Percentiles rank a stretch among this genome's conserved stretches.
These are phyloP conservation scores for Drosophila birchii DNA, from an alignment of 2,888 invertebrate species.

Conservation along the genomic window DNA sequence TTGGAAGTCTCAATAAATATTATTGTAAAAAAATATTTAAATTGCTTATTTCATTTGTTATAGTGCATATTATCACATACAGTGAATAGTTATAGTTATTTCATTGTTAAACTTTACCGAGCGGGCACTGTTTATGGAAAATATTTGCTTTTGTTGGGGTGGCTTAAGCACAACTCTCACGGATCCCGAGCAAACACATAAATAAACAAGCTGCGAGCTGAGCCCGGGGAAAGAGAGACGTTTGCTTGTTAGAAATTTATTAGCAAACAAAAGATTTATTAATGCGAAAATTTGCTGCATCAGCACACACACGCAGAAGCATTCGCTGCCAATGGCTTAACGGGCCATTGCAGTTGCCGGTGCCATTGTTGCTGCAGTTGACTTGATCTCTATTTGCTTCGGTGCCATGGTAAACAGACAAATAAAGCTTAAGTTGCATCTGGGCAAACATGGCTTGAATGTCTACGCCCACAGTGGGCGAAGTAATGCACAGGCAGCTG, in stretches of 20 bases:
- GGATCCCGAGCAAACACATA: slow-evolving; percentile 18
- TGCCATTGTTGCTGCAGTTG: slow-evolving; percentile 40
- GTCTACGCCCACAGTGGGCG: slow-evolving; percentile 14
- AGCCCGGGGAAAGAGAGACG: slow-evolving; percentile 18
- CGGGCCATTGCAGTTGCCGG: slow-evolving; percentile 21
- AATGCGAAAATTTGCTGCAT: slow-evolving; percentile 70
- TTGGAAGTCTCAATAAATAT: not conserved
- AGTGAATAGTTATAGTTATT: not conserved
- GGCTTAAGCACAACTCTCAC: slow-evolving; percentile 11
- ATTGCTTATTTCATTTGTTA: not conserved
- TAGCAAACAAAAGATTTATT: slow-evolving; percentile 76
- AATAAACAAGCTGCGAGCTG: slow-evolving; percentile 33
- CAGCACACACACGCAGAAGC: slow-evolving; percentile 48
- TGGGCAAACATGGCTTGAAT: slow-evolving; percentile 29
- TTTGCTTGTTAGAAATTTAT: slow-evolving; percentile 67
- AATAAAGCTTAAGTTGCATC: slow-evolving; percentile 69
- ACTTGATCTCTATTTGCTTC: slow-evolving; percentile 43
- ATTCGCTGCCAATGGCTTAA: slow-evolving; percentile 51
- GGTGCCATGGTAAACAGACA: slow-evolving; percentile 47
- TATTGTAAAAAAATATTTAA: not conserved
- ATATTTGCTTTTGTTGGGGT: not conserved
- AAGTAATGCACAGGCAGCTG: slow-evolving; percentile 3
- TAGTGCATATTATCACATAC: not conserved
- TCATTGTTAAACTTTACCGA: too few relatives aligned
- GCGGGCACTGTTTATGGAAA: not conserved